Evolutionary conservation across 2,797 vertebrate species (phyloP), one percentile per base, ranked within the genome.

Genomic region (Acanthurus tractus): DNA sequence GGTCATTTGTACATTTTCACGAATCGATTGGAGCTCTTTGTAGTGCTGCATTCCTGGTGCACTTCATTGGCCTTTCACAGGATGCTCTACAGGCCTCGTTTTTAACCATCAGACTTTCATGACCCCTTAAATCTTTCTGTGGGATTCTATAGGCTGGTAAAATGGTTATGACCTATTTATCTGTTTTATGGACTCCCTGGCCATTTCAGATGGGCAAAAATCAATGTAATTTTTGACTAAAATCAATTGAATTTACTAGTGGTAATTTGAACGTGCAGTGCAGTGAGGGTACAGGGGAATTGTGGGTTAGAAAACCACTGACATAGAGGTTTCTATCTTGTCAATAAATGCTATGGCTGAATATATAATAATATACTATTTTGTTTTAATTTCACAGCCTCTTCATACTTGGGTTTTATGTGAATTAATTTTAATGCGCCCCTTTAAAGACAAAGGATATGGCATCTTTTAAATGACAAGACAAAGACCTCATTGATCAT

Each of bases 81-180:
- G 75, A 82, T 57, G 36, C 72, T 67, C 58, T 13, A 20, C 78
- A 54, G 59, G 74, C 76, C 80, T 80, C 78, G 75, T 87, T 86
- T 90, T 88, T 86, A 89, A 92, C 89, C 84, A 86, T 82, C 75
- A 82, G 82, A 82, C 71, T 92, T 93, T 93, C 86, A 92, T 82
- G 88, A 90, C 91, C 90, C 87, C 78, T 89, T 94, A 94, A 93
- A 93, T 94, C 93, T 93, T 92, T 91, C 89, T 73, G 86, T 83
- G 85, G 87, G 90, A 89, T 93, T 94, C 91, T 90, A 92, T 87
- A 84, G 91, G 89, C 93, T 92, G 94, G 91, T 95, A 95, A 95
- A 95, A 93, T 88, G 90, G 94, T 95, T 95, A 95, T 94, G 93
- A 94, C 93, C 93, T 94, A 93, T 93, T 94, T 93, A 95, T 94